phyloP scores from a whole-genome alignment of 2,113 vertebrate species.

The Oncorhynchus kisutch region DNA sequence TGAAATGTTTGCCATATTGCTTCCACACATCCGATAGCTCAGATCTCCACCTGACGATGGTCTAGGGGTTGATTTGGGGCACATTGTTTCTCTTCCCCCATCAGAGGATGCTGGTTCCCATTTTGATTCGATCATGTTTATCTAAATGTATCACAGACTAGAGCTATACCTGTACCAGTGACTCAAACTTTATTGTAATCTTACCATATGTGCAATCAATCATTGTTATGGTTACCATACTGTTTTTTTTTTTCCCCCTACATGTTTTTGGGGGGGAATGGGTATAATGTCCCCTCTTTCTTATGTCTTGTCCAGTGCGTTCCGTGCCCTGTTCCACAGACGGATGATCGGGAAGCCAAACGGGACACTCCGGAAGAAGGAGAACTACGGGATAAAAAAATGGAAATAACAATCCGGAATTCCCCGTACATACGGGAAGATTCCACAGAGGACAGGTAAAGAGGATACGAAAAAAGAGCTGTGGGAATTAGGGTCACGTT shows the following conservation, averaged over 20 bases:
- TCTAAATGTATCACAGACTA: background rate
- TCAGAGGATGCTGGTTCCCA: too few relatives aligned
- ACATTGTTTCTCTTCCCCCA: too few relatives aligned
- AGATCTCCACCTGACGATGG: too few relatives aligned
- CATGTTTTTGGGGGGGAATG: background rate
- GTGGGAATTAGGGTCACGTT: background rate
- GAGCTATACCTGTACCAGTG: too few relatives aligned
- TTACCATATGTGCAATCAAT: too few relatives aligned
- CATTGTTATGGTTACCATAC: too few relatives aligned
- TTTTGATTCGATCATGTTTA: background rate
- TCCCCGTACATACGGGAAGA: slow-evolving; percentile 92
- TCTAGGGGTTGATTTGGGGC: too few relatives aligned
- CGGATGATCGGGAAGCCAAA: slow-evolving; percentile 97
- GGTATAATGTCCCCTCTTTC: background rate
- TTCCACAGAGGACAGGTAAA: slow-evolving; percentile 91
- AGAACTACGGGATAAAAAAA: slow-evolving; percentile 94
- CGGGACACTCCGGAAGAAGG: slow-evolving; percentile 97
- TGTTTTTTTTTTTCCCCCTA: too few relatives aligned
- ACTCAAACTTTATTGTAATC: too few relatives aligned
- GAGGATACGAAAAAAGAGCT: background rate
- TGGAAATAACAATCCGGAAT: slow-evolving; percentile 98
- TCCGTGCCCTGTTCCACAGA: slow-evolving; percentile 72
- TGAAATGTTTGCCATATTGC: too few relatives aligned
- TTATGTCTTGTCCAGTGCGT: slow-evolving; percentile 46
- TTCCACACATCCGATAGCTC: too few relatives aligned